Evolutionary conservation across 2,888 invertebrate species (phyloP).

Genomic region (Escarpia spicata): DNA sequence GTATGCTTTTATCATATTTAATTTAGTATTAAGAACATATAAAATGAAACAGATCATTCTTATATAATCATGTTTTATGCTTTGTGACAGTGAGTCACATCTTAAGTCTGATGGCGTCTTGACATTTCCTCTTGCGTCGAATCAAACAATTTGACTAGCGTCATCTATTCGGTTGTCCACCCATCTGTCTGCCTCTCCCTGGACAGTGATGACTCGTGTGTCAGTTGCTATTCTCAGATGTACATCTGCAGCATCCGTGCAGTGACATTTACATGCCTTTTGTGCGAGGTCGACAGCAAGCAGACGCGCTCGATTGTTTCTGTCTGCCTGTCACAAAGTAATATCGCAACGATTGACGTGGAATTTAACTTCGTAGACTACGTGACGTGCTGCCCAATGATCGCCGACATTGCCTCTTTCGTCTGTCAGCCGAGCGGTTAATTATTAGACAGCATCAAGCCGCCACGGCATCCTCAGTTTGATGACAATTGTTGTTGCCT

Average conservation of each 20-base stretch:
- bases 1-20: no score
- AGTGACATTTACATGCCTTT: background rate
- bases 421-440: background rate
- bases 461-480: background rate
- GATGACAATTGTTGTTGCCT: background rate
- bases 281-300: background rate
- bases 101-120: background rate
- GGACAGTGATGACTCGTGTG: background rate
- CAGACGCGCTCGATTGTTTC: background rate
- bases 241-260: background rate
- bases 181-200: background rate
- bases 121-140: background rate
- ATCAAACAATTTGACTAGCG: background rate
- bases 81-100: background rate
- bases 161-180: background rate
- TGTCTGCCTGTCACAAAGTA: background rate
- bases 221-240: background rate
- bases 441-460: background rate
- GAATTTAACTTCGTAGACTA: background rate
- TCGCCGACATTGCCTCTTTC: background rate
- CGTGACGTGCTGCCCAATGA: background rate
- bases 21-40: no score
- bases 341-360: background rate
- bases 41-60: background rate
- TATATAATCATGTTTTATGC: background rate